A percentile compares a stretch with the other conserved stretches of the same genome.
Evolutionary conservation across 2,113 vertebrate species (phyloP).

Genomic region (Pelodiscus sinensis): DNA sequence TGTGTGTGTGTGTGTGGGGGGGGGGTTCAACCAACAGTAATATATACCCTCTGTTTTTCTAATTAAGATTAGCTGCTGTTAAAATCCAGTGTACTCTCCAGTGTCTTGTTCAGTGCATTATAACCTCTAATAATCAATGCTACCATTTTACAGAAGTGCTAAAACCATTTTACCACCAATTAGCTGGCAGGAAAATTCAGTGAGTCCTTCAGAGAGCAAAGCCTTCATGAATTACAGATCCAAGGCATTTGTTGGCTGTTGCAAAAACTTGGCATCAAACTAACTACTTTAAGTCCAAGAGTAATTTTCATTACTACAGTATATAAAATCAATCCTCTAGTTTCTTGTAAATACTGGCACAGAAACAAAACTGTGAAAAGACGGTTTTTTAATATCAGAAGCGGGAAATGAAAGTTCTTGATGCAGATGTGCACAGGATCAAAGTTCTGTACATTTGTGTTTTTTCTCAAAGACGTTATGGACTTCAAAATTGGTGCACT

Average conservation of each 20-base stretch:
- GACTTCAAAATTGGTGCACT: neutral
- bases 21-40: conserved; percentile 26
- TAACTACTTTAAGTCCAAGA: conserved; percentile 50
- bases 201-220: conserved; percentile 53
- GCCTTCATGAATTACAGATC: conserved; percentile 61
- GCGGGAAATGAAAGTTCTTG: neutral
- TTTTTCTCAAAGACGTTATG: neutral
- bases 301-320: conserved; percentile 61
- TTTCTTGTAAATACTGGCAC: conserved; percentile 54
- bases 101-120: conserved; percentile 43
- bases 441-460: neutral
- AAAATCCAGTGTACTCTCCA: conserved; percentile 44
- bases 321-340: conserved; percentile 56
- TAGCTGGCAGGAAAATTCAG: conserved; percentile 50
- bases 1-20: conserved; percentile 1
- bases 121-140: conserved; percentile 49
- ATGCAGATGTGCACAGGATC: neutral
- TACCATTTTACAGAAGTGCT: conserved; percentile 56
- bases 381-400: conserved; percentile 31
- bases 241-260: conserved; percentile 51
- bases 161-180: conserved; percentile 62
- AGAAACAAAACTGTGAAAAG: conserved; percentile 21
- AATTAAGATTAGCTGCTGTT: conserved; percentile 36
- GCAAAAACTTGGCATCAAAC: conserved; percentile 64
- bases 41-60: neutral